Evolutionary conservation across 2,888 invertebrate species (phyloP).

Genomic region (Pollenia labialis): DNA sequence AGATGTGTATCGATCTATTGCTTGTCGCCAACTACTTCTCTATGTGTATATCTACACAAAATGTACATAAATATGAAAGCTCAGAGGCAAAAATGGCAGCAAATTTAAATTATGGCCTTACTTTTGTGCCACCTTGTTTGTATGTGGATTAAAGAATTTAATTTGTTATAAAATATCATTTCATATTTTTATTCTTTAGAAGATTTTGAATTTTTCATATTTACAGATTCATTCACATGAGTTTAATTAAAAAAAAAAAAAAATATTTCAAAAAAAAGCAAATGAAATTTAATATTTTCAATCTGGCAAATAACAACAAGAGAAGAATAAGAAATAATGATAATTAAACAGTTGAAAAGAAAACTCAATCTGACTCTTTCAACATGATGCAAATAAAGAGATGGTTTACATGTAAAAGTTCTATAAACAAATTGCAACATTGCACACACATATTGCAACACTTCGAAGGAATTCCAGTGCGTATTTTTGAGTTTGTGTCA

Average conservation of each 20-base stretch:
- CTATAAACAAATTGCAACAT: constrained; percentile 24
- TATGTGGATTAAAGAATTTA: no score
- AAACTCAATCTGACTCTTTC: background rate
- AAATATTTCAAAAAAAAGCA: background rate
- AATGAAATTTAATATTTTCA: constrained; percentile 10
- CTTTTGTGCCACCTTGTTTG: no score
- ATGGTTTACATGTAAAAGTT: background rate
- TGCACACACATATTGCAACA: background rate
- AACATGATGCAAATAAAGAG: constrained; percentile 21
- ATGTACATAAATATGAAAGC: no score
- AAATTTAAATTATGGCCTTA: no score
- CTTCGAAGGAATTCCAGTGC: background rate
- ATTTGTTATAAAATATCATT: no score
- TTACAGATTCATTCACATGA: background rate
- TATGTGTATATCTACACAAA: no score
- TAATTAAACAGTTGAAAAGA: constrained; percentile 34
- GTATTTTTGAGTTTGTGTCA: background rate
- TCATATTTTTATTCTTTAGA: no score
- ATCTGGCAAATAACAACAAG: constrained; percentile 44
- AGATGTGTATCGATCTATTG: no score
- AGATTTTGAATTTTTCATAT: no score
- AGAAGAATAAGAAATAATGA: constrained; percentile 28
- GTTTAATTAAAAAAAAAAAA: background rate
- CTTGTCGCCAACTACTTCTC: no score
- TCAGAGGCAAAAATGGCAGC: no score